phyloP scores from a whole-genome alignment of 1,140 invertebrate species.

The Thrips palmi region DNA sequence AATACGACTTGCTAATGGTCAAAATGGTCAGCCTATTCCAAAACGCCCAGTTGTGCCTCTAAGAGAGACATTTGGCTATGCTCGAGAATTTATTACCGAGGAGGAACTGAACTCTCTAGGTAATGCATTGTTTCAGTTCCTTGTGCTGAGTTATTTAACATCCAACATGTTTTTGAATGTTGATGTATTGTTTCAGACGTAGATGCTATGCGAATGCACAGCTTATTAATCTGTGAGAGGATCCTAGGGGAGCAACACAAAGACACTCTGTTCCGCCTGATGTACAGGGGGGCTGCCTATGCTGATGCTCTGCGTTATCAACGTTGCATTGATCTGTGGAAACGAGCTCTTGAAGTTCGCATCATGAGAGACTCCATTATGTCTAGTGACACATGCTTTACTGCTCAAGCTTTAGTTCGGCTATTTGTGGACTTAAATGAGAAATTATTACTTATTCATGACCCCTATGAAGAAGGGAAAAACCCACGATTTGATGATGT shows the following conservation, averaged over 20 bases:
- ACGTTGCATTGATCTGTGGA: constrained; percentile 70
- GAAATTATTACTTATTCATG: constrained; percentile 33
- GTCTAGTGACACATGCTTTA: constrained; percentile 57
- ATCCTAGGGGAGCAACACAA: constrained; percentile 64
- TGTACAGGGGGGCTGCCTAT: constrained; percentile 65
- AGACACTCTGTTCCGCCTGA: constrained; percentile 62
- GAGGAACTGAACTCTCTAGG: constrained; percentile 58
- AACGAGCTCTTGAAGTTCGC: constrained; percentile 54
- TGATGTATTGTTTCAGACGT: constrained; percentile 49
- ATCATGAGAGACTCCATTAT: constrained; percentile 57
- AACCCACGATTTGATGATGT: constrained; percentile 52
- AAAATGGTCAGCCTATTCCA: constrained; percentile 22
- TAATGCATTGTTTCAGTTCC: too few relatives aligned
- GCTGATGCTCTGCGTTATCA: constrained; percentile 69
- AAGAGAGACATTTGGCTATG: constrained; percentile 38
- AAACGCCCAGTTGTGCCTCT: constrained; percentile 35
- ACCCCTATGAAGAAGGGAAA: constrained; percentile 25
- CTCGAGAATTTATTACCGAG: constrained; percentile 46
- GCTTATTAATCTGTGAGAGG: constrained; percentile 62
- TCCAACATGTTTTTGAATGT: too few relatives aligned
- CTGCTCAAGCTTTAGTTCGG: constrained; percentile 56
- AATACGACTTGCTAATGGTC: constrained; percentile 14
- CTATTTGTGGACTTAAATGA: constrained; percentile 60
- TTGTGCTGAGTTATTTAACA: too few relatives aligned
- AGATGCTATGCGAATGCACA: constrained; percentile 64